Conservation (phyloP, 2,113 vertebrate species). For the Neodon shergylaensis region DNA sequence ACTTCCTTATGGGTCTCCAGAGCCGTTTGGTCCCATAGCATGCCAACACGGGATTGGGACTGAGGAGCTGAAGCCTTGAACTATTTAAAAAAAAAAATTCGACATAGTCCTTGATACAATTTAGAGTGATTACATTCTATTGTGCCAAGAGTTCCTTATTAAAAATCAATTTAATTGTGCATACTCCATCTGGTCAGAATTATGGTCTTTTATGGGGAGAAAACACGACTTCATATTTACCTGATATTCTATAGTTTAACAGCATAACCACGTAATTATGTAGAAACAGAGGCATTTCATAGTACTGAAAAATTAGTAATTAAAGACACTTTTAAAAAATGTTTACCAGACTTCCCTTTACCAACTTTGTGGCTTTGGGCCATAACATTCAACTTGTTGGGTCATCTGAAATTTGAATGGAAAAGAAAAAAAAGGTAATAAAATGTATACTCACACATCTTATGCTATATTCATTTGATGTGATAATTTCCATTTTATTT, state of each 20-base stretch:
- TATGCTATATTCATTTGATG: conserved; percentile 33
- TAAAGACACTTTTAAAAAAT: conserved; percentile 25
- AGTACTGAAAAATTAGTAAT: conserved; percentile 56
- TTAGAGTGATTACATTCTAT: conserved; percentile 74
- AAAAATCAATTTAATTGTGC: conserved; percentile 78
- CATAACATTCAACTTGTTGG: background rate
- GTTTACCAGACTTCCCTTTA: conserved; percentile 51
- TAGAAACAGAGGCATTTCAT: conserved; percentile 48
- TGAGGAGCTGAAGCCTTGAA: conserved; percentile 75
- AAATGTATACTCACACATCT: background rate
- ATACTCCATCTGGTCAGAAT: conserved; percentile 77
- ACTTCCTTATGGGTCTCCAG: conserved; percentile 68
- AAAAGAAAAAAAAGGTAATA: conserved; percentile 4
- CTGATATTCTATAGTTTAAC: conserved; percentile 52
- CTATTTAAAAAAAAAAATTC: conserved; percentile 55
- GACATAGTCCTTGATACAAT: conserved; percentile 78
- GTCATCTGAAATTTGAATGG: conserved; percentile 55
- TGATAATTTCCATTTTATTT: conserved; percentile 29
- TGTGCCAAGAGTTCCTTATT: conserved; percentile 80
- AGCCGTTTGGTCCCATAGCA: conserved; percentile 53
- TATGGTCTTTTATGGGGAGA: conserved; percentile 60
- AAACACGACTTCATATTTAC: conserved; percentile 58
- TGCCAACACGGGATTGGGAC: conserved; percentile 44
- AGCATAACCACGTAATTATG: conserved; percentile 42
- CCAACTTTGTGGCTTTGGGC: conserved; percentile 16